Percentiles rank a stretch among this genome's conserved stretches.
These are phyloP conservation scores for Julus scandinavius DNA, from an alignment of 2,888 invertebrate genomes.

Conservation along the genomic window DNA sequence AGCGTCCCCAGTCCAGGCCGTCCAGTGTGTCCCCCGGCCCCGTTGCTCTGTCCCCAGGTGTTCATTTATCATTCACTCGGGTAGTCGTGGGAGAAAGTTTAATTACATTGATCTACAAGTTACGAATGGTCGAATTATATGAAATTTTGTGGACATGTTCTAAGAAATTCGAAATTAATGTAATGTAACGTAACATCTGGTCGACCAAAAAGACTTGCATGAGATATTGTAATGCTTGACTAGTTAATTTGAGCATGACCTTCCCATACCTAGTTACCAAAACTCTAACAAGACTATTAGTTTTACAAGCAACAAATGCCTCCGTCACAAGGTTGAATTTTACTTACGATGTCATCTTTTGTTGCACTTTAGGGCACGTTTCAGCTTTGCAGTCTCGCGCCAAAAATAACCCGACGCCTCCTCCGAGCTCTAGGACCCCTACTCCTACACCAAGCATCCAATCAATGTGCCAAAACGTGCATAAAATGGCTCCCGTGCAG, in stretches of 20 bases:
- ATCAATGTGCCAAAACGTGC: neutral
- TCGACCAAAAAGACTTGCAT: neutral
- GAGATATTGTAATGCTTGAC: neutral
- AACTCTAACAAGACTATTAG: neutral
- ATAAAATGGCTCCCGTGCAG: neutral
- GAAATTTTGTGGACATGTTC: no score
- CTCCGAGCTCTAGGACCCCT: constrained; percentile 48
- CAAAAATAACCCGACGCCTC: constrained; percentile 52
- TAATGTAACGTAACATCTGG: neutral
- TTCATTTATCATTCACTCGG: constrained; percentile 37
- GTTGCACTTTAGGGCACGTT: neutral
- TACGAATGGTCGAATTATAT: no score
- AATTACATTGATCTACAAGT: no score
- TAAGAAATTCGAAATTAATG: no score
- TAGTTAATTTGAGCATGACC: neutral
- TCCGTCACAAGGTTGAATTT: neutral
- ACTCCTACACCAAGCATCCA: constrained; percentile 6
- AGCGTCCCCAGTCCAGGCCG: constrained; percentile 24
- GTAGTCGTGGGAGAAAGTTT: neutral
- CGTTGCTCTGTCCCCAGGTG: constrained; percentile 53
- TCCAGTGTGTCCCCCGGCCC: constrained; percentile 55
- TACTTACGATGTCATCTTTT: neutral
- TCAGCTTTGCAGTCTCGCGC: constrained; percentile 27
- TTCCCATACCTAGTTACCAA: neutral
- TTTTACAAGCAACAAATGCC: neutral